Evolutionary conservation across 2,888 invertebrate genomes (phyloP).

Genomic region (Idaea straminata): DNA sequence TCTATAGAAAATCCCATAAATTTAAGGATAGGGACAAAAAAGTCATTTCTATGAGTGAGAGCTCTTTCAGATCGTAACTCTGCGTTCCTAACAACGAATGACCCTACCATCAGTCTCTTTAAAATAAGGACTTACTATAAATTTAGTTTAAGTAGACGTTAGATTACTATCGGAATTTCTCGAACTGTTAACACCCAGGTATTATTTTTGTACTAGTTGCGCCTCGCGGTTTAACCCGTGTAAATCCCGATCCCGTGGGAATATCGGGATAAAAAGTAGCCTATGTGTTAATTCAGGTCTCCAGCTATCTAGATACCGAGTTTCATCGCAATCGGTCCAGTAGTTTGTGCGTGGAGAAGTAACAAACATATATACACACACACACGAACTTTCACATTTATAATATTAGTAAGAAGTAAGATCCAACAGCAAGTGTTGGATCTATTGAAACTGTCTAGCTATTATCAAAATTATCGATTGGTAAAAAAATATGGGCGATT

Average conservation of each 20-base stretch:
- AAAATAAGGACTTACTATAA: constrained; percentile 15
- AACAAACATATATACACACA: too few species aligned
- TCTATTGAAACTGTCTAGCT: too few species aligned
- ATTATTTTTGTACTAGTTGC: neutral
- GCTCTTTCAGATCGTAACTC: constrained; percentile 11
- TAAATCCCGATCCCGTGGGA: neutral
- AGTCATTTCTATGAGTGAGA: constrained; percentile 11
- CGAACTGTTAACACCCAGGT: neutral
- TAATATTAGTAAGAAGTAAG: too few species aligned
- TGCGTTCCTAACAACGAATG: constrained; percentile 9
- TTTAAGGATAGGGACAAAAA: constrained; percentile 7
- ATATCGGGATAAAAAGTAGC: too few species aligned
- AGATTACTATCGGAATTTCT: neutral
- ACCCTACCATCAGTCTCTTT: constrained; percentile 13
- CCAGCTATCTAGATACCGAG: too few species aligned
- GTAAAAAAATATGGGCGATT: too few species aligned
- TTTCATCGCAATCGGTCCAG: too few species aligned
- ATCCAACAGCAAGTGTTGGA: too few species aligned
- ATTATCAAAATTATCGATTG: too few species aligned
- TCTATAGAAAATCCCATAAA: neutral
- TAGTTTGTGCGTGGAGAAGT: too few species aligned
- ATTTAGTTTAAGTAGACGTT: constrained; percentile 15
- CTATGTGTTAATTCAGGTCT: too few species aligned
- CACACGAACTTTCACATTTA: too few species aligned
- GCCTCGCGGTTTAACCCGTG: constrained; percentile 1